Conservation (phyloP, 2,797 vertebrate genomes). For the Coccyzus lansbergi region DNA sequence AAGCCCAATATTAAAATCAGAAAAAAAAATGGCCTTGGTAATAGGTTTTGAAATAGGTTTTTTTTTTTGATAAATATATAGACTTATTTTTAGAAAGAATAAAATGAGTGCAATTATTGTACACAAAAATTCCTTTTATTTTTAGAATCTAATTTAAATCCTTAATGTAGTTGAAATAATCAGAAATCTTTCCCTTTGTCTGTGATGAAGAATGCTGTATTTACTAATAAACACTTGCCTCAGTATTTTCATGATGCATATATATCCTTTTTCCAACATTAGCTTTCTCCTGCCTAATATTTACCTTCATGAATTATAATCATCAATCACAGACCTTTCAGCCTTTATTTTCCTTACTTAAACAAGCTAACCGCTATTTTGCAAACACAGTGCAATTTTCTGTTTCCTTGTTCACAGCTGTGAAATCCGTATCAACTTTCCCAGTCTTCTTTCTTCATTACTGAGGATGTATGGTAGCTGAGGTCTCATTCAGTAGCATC, state of each 20-base stretch:
- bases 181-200: background rate
- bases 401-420: background rate
- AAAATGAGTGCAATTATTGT: accelerated
- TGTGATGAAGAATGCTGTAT: background rate
- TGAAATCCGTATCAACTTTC: background rate
- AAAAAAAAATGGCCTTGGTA: background rate
- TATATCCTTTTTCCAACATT: background rate
- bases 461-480: background rate
- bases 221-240: background rate
- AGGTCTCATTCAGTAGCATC: background rate
- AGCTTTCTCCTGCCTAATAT: background rate
- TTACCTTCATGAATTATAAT: background rate
- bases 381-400: background rate
- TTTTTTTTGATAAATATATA: background rate
- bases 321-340: background rate
- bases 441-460: background rate
- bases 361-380: background rate
- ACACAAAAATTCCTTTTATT: background rate
- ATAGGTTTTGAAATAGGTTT: background rate
- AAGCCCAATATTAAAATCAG: background rate
- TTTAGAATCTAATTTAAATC: background rate
- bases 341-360: background rate
- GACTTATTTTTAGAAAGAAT: background rate
- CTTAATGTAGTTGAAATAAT: background rate
- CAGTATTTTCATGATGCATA: background rate